These are phyloP conservation scores for Podarcis cretensis DNA, from an alignment of 2,113 vertebrate genomes.

Conservation along the genomic window DNA sequence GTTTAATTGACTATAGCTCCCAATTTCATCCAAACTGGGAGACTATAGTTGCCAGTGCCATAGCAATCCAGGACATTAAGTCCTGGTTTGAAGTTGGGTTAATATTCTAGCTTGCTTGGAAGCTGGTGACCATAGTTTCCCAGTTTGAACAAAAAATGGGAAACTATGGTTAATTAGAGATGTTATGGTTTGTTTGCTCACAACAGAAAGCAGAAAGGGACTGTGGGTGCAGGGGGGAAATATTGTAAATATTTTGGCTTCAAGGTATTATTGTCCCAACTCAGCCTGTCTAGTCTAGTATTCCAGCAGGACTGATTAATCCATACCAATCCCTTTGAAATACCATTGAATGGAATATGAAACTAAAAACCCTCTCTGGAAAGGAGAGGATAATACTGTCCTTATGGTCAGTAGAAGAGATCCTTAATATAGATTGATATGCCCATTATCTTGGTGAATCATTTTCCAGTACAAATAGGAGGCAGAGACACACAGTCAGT, in stretches of 20 bases:
- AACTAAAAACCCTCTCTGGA: not conserved
- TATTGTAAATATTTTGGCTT: too few species aligned
- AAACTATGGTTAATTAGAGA: too few species aligned
- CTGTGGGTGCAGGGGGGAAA: too few species aligned
- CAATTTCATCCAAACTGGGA: not conserved
- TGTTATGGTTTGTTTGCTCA: too few species aligned
- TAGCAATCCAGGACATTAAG: not conserved
- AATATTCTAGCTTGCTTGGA: not conserved
- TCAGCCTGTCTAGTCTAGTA: not conserved
- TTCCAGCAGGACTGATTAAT: not conserved
- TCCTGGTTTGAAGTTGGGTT: not conserved
- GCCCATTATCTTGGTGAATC: rapidly evolving
- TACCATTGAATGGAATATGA: not conserved
- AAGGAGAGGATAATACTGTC: not conserved
- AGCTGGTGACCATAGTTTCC: too few species aligned
- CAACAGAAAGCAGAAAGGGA: too few species aligned
- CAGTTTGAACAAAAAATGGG: too few species aligned
- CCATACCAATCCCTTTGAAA: not conserved
- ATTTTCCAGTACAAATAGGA: not conserved
- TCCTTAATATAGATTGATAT: not conserved
- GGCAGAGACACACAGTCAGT: not conserved
- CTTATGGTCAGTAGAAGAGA: not conserved
- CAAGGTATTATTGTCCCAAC: too few species aligned
- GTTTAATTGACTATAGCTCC: not conserved
- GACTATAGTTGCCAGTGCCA: not conserved